Conservation (phyloP, 2,888 invertebrate species). For the Drosophila austrosaltans region DNA sequence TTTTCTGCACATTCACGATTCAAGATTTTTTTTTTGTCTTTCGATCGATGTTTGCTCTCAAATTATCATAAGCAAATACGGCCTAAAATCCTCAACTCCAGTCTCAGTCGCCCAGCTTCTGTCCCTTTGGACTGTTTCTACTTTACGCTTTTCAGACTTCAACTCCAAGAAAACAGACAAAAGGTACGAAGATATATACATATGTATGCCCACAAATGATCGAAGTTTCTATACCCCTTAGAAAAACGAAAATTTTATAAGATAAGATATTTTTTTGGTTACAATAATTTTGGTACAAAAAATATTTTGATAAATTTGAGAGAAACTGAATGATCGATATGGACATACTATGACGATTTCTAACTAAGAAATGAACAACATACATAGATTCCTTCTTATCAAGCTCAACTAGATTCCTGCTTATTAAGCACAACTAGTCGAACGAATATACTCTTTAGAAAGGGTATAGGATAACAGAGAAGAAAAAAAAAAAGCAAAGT, state of each 20-base stretch:
- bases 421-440: no score
- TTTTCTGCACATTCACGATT: conserved; percentile 76
- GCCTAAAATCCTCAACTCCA: conserved; percentile 41
- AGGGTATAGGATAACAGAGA: not conserved
- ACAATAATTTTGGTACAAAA: no score
- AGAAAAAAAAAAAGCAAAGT: conserved; percentile 32
- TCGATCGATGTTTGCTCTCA: conserved; percentile 77
- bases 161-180: conserved; percentile 10
- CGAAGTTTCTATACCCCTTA: not conserved
- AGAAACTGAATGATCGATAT: no score
- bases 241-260: not conserved
- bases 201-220: not conserved
- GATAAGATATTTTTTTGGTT: no score
- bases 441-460: not conserved
- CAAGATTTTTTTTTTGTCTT: conserved; percentile 42
- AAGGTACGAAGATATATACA: not conserved
- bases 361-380: no score
- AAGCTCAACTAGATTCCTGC: no score
- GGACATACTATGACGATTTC: no score
- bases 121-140: conserved; percentile 53
- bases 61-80: conserved; percentile 82
- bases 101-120: conserved; percentile 16
- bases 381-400: no score
- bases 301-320: no score
- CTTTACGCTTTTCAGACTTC: conserved; percentile 66